Base-by-base conservation (phyloP, 2,797 vertebrate genomes). In the Melanotaenia maccullochi region DNA sequence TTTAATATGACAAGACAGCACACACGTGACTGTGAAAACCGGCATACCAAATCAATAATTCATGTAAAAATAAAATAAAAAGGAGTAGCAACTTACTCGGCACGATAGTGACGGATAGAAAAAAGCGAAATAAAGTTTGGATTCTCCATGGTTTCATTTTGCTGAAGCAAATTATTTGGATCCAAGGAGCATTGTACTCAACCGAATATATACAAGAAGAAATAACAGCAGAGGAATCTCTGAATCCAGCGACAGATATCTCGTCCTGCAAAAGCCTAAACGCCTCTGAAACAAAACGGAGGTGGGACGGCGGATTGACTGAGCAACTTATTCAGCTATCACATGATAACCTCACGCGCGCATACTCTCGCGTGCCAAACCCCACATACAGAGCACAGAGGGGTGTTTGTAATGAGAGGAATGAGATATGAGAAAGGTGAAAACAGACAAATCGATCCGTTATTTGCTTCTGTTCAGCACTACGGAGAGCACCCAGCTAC, bases 71-170 rank as follows among this genome's bases (percentile, higher is more conserved):
- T 24, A 35, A 28, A 52, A 65, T 22, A 38, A 58, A 30, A 36
- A 60, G 14, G 1, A 69, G 52, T 1, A 13, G 2, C 57, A 68
- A 89, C 93, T 88, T 93, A 93, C 93, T 79, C 75, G 88, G 76
- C 47, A 88, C 61, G 73, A 87, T 6, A 76, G 56, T 77, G 72
- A 81, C 30, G 78, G 55, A 87, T 28, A 92, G 49, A 73, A 92
- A 40, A 24, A 86, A 68, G 44, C 22, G 18, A 61, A 82, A 59
- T 58, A 82, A 73, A 73, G 72, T 79, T 44, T 83, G 71, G 60
- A 62, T 64, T 79, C 76, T 71, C 73, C 82, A 70, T 74, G 57
- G 67, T 75, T 85, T 85, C 90, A 93, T 93, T 61, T 82, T 91
- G 78, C 60, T 75, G 60, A 67, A 76, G 78, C 59, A 82, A 68